Evolutionary conservation across 2,797 vertebrate genomes (phyloP), one percentile per base, ranked within the genome.

Genomic region (Dallia pectoralis): DNA sequence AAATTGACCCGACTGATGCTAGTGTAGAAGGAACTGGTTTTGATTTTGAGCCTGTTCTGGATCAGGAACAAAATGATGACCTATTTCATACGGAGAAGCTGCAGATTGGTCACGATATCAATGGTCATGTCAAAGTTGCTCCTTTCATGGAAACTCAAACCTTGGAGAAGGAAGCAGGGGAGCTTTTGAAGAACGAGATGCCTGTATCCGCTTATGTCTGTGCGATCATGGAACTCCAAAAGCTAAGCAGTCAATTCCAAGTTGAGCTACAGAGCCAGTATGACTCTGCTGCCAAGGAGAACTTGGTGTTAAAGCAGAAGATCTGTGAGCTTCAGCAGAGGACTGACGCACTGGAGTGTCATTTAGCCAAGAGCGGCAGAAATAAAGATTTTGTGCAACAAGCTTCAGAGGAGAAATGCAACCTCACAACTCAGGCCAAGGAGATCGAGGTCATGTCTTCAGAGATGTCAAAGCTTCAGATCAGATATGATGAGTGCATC

Each of bases 281-380:
- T 63, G 73, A 59, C 63, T 75, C 70, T 0, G 66, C 85, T 14
- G 71, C 70, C 0, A 86, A 89, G 8, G 92, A 94, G 77, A 93
- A 92, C 0, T 3, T 90, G 18, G 88, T 94, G 68, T 88, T 97
- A 1, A 89, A 85, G 0, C 81, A 88, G 0, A 79, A 93, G 14
- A 83, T 95, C 22, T 69, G 82, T n/a, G 82, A 90, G 22, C 93
- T 95, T n/a, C 91, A 93, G 77, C 86, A 91, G 74, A 92, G 87
- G 73, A 81, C 87, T 0, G 75, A 86, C 33, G 85, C 93, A n/a
- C 66, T 95, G 0, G 89, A 93, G 65, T 87, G 78, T 32, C 84
- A 89, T 48, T 75, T 89, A 8, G 70, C 33, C 5, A 83, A 79
- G 0, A 92, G 82, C 40, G 65, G 49, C 8, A 79, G 91, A 5